A percentile compares a stretch with the other conserved stretches of the same genome.
phyloP scores from a whole-genome alignment of 2,888 invertebrate genomes.

The Drosophila kambysellisi region DNA sequence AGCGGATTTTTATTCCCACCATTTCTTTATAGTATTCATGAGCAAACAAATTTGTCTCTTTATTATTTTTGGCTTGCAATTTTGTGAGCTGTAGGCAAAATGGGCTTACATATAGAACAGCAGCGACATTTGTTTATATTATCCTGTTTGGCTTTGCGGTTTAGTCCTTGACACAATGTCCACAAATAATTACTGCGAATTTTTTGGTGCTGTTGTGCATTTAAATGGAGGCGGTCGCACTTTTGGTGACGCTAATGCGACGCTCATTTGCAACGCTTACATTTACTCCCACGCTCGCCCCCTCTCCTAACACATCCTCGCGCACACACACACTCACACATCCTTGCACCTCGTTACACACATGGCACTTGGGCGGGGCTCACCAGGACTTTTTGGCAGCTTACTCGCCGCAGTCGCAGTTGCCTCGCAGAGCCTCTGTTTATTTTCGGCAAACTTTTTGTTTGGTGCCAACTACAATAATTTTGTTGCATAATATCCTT shows the following conservation, averaged over 20 bases:
- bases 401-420: too few species aligned
- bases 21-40: slow-evolving; percentile 14
- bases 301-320: neutral
- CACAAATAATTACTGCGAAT: neutral
- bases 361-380: slow-evolving; percentile 44
- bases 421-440: too few species aligned
- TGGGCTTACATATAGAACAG: too few species aligned
- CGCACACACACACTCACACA: neutral
- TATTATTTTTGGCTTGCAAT: slow-evolving; percentile 1
- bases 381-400: slow-evolving; percentile 63
- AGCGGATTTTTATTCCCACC: slow-evolving; percentile 36
- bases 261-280: slow-evolving; percentile 59
- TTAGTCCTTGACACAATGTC: too few species aligned
- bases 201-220: slow-evolving; percentile 40
- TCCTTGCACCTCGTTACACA: slow-evolving; percentile 32
- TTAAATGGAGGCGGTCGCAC: slow-evolving; percentile 49
- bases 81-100: neutral
- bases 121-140: too few species aligned
- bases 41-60: slow-evolving; percentile 6
- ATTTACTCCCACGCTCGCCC: neutral
- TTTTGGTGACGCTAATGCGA: slow-evolving; percentile 67
- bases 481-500: slow-evolving; percentile 16
- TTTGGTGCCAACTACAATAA: too few species aligned
- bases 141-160: too few species aligned
- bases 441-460: too few species aligned